Conservation (phyloP, 1,140 invertebrate genomes). For the Teleopsis dalmanni region DNA sequence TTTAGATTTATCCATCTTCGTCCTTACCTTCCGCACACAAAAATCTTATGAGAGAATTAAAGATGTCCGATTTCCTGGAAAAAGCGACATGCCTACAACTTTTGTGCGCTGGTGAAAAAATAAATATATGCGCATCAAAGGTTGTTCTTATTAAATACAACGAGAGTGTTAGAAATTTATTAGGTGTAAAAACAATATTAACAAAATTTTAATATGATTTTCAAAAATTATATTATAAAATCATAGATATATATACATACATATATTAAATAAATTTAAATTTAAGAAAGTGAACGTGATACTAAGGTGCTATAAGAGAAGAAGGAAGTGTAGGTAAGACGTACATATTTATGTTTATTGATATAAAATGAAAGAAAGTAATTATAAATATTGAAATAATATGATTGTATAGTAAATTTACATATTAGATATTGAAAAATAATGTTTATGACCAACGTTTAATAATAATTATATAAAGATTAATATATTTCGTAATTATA, state of each 20-base stretch:
- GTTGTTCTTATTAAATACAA: constrained; percentile 75
- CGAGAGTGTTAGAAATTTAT: constrained; percentile 55
- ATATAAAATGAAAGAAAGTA: not conserved
- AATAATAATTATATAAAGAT: constrained; percentile 5
- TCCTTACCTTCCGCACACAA: constrained; percentile 45
- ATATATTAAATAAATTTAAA: constrained; percentile 18
- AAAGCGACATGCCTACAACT: constrained; percentile 70
- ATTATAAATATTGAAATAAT: not conserved
- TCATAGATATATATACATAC: not conserved
- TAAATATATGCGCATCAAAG: constrained; percentile 68
- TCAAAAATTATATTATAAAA: not conserved
- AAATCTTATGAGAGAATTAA: constrained; percentile 61
- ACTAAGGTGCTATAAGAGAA: constrained; percentile 37
- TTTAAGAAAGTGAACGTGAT: constrained; percentile 43
- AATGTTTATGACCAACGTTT: constrained; percentile 8
- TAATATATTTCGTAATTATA: constrained; percentile 3
- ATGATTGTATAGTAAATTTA: constrained; percentile 8
- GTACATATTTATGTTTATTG: constrained; percentile 7
- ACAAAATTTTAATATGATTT: constrained; percentile 36
- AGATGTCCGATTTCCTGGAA: constrained; percentile 69
- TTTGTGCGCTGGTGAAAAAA: constrained; percentile 65
- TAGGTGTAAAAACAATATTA: constrained; percentile 43
- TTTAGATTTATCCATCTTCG: constrained; percentile 3
- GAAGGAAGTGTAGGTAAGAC: constrained; percentile 8
- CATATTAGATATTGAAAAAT: constrained; percentile 4